These are phyloP conservation scores for Eristalis intricaria DNA, from an alignment of 2,888 invertebrate species.

Conservation along the genomic window DNA sequence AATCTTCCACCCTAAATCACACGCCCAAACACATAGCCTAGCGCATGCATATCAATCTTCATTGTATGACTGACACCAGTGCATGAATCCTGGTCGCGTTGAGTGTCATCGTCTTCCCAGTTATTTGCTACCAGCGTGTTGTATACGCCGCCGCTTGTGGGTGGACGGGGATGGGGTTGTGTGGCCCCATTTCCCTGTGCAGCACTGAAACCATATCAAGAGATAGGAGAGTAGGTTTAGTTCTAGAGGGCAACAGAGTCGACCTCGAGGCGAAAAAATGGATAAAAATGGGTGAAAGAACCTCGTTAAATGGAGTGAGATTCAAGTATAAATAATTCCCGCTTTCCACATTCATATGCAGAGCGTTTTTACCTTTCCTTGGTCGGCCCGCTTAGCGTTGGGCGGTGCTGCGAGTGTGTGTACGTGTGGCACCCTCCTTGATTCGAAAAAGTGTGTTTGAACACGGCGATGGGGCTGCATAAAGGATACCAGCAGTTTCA, in stretches of 20 bases:
- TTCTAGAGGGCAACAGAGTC: conserved; percentile 22
- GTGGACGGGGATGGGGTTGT: neutral
- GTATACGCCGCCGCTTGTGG: neutral
- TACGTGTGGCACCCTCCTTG: conserved; percentile 31
- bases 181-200: conserved; percentile 38
- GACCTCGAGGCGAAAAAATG: conserved; percentile 33
- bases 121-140: neutral
- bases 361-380: conserved; percentile 26
- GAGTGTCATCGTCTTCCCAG: conserved; percentile 6
- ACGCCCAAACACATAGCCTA: conserved; percentile 22
- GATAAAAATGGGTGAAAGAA: conserved; percentile 46
- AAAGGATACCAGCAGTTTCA: conserved; percentile 16
- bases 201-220: conserved; percentile 32
- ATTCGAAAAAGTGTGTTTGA: conserved; percentile 8
- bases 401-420: neutral
- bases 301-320: conserved; percentile 53
- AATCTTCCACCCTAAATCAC: conserved; percentile 41
- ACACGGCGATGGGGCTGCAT: neutral
- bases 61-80: conserved; percentile 5
- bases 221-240: conserved; percentile 33
- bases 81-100: conserved; percentile 9
- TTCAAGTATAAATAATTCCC: conserved; percentile 62
- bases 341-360: conserved; percentile 34
- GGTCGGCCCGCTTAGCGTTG: too few species aligned
- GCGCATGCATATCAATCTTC: conserved; percentile 34